Percentiles rank a stretch among this genome's conserved stretches.
Evolutionary conservation across 2,888 invertebrate species (phyloP).

Genomic region (Monoplex corrugatus): DNA sequence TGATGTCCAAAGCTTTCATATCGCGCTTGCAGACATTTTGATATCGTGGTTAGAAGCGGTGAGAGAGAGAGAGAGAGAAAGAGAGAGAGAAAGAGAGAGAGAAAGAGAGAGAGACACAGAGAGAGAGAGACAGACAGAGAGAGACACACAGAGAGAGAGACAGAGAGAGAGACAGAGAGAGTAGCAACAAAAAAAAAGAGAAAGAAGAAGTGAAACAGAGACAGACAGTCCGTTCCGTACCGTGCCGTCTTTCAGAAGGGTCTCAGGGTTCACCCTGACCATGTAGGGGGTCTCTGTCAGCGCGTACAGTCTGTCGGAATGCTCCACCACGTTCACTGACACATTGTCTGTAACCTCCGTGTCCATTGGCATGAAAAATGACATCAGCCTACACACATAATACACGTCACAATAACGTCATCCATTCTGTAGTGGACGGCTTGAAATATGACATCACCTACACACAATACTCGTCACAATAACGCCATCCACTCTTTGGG

Average conservation of each 20-base stretch:
- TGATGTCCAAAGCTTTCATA: no score
- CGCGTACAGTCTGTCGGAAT: conserved; percentile 93
- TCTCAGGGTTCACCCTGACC: conserved; percentile 88
- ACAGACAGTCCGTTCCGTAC: background rate
- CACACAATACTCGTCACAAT: no score
- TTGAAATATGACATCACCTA: no score
- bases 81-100: background rate
- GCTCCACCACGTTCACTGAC: conserved; percentile 94
- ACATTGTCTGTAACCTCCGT: conserved; percentile 88
- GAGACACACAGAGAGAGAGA: no score
- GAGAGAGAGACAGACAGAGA: background rate
- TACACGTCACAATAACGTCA: no score
- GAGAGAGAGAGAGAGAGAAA: no score
- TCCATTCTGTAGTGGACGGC: no score
- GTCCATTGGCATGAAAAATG: conserved; percentile 70
- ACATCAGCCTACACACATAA: conserved; percentile 71
- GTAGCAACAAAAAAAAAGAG: background rate
- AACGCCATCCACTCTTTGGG: no score
- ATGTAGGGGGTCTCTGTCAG: conserved; percentile 92
- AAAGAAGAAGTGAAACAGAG: background rate
- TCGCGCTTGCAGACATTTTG: no score
- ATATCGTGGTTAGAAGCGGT: no score
- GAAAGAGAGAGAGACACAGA: background rate
- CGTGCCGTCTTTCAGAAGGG: conserved; percentile 86
- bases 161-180: background rate